Evolutionary conservation across 2,888 invertebrate species (phyloP), one percentile per base, ranked within the genome.

Genomic region (Caenorhabditis uteleia): DNA sequence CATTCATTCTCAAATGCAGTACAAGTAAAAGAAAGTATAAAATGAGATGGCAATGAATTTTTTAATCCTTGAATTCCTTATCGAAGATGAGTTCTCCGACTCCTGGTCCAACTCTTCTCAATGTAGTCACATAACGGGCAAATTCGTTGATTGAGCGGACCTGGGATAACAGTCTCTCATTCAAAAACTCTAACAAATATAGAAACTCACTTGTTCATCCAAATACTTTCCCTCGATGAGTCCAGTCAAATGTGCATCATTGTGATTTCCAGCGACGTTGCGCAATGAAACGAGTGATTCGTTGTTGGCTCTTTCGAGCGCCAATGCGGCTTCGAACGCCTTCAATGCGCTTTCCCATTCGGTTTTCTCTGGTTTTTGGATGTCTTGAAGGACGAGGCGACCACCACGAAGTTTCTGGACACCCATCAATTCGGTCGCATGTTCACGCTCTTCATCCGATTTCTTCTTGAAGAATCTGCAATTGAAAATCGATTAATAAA

Each of bases 251-350:
- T 91, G 90, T 8, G 79, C 87, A 84, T 91, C 91, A 74, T 87
- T 87, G 79, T 89, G 88, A 6, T 85, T 84, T 12, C 87, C 85
- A 3, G 90, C 90, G 46, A 89, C 72, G 3, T 85, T 85, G 81
- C 91, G 91, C 21, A 87, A 79, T 53, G 88, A 87, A 45, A 92
- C 83, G 27, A 92, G 86, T 67, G 88, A 76, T 85, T 90, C 88
- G 84, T 92, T 92, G 34, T 92, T 91, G 77, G 85, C 86, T 82
- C 90, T 90, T 84, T 92, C 92, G 77, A 93, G 85, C 36, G 88
- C 86, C 47, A 93, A 85, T 10, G 91, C 91, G 3, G 88, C 87
- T 55, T 85, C 84, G 87, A 92, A 89, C 21, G 91, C 91, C 40
- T 89, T 88, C 75, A 89, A 86, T 2, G 89, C 88, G 47, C 86